Evolutionary conservation across 2,797 vertebrate species (phyloP), one percentile per base, ranked within the genome.

Genomic region (Sebastes trivittatus): DNA sequence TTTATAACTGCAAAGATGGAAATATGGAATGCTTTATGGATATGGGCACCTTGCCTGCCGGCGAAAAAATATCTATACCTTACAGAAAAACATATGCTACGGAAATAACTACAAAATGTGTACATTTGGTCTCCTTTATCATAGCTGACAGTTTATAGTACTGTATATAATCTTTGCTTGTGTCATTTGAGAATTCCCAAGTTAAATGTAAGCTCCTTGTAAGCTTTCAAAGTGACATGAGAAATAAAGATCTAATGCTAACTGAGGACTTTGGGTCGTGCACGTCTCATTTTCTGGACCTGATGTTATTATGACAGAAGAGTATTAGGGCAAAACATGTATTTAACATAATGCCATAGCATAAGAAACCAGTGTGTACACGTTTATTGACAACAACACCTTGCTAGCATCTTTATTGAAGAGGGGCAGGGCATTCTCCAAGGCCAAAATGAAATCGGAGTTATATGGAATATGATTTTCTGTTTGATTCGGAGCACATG

Each of bases 111-210:
- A 88, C 81, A 91, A 93, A 92, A 95, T 87, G 88, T 88, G 88
- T 94, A 68, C 87, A 90, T 93, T 93, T 95, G 90, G 90, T 95
- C 95, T 96, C 94, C 93, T 96, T 95, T 96, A 96, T 94, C 81
- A 87, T 82, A 94, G 95, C 94, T 94, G 93, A 95, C 93, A 95
- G 92, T 95, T 96, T 95, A 93, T 95, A 96, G 92, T 93, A 11
- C 23, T 96, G 94, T 95, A 93, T 95, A 93, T 95, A 93, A 94
- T 93, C 94, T 95, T 95, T 94, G 93, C 94, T 96, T 96, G 92
- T 96, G 94, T 96, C 94, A 94, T 95, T 94, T 92, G 90, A 93
- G 90, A 86, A 90, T 89, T 93, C 92, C 91, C 81, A 91, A 91
- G 42, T 95, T 92, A 89, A 94, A 94, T 90, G 92, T 94, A 92